Conservation (phyloP, 2,888 invertebrate genomes). For the Eupithecia pulchellata region DNA sequence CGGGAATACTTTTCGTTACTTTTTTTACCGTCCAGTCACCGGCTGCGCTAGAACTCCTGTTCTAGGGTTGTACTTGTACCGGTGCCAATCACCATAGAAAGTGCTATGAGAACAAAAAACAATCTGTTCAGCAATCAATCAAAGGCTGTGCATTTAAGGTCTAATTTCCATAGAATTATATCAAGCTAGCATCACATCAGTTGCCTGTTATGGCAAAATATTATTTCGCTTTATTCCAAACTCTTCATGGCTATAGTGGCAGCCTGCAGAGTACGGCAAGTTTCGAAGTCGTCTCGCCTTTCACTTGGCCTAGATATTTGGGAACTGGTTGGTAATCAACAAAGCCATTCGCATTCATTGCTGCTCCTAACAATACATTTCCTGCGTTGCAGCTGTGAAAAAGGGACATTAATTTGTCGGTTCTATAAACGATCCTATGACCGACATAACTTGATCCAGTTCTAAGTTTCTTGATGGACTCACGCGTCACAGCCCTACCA, state of each 20-base stretch:
- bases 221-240: not conserved
- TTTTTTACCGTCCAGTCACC: conserved; percentile 79
- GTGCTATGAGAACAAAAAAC: not conserved
- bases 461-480: conserved; percentile 21
- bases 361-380: conserved; percentile 60
- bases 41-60: conserved; percentile 70
- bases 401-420: conserved; percentile 40
- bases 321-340: conserved; percentile 80
- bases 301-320: conserved; percentile 84
- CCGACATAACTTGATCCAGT: conserved; percentile 34
- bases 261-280: conserved; percentile 48
- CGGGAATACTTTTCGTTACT: conserved; percentile 76
- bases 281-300: conserved; percentile 80
- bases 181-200: not conserved
- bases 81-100: not conserved
- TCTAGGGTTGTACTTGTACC: conserved; percentile 65
- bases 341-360: conserved; percentile 62
- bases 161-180: not conserved
- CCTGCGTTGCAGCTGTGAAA: conserved; percentile 61
- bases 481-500: conserved; percentile 34
- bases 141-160: not conserved
- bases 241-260: not conserved
- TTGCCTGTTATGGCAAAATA: not conserved
- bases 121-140: not conserved
- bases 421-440: conserved; percentile 34